Base-by-base conservation (phyloP, 2,888 invertebrate genomes). In the Agrilus cyanescens region DNA sequence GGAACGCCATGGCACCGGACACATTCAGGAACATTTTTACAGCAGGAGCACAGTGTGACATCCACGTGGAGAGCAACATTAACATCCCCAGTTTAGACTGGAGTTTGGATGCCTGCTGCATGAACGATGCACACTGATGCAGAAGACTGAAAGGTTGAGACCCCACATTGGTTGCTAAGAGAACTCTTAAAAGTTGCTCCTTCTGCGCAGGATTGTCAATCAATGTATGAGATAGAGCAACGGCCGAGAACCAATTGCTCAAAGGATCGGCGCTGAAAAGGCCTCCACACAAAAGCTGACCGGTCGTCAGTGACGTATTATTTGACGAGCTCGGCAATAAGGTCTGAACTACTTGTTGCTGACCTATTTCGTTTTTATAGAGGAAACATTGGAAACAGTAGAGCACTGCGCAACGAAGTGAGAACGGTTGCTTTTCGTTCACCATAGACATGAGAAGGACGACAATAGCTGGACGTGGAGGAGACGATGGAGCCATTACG, bases 381-480 rank as follows among this genome's bases (percentile, higher is more conserved):
- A 98, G 71, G 64, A 87, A 98, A 62, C 93, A 94, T 70, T 97
- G 85, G 66, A 98, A 96, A 64, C 94, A 95, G 66, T 99, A 98
- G 1, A 98, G 77, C 2, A 97, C 94, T 1, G 97, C 88, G 63
- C 93, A 93, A 47, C 98, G 82, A 57, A 78, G 60, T 4, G 73
- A 69, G 61, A 97, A 86, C 1, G 94, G 87, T 63, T 98, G 98
- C 59, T 94, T 95, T 63, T 98, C 97, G 63, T 96, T 95, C 5
- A 94, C 91, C 94, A 98, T 96, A 0, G 96, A 95, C 88, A 96
- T 91, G 7, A 98, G 69, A 6, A 98, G 72, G 34, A 97, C 89
- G 0, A 97, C 88, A 40, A 97, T 82, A 0, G 93, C 93, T 0
- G 96, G 90, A 43, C 95, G 78, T 3, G 95, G 94, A 4, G 96